A percentile compares a stretch with the other conserved stretches of the same genome.
These are phyloP conservation scores for Scolopax mira DNA, from an alignment of 2,113 vertebrate genomes.

Conservation along the genomic window DNA sequence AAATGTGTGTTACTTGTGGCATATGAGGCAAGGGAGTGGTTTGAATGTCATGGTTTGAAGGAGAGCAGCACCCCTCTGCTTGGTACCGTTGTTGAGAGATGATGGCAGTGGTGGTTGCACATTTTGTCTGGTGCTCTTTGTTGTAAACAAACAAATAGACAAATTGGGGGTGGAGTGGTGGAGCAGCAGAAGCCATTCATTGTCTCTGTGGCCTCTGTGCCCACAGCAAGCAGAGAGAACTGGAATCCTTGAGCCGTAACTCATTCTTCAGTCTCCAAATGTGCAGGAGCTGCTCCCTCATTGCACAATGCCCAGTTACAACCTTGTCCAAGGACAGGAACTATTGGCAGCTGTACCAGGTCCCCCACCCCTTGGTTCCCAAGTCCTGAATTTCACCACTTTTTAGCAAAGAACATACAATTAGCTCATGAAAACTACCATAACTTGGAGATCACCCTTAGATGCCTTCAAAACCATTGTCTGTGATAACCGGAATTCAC, in stretches of 20 bases:
- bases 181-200: not conserved
- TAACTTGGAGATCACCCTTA: not conserved
- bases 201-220: not conserved
- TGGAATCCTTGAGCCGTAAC: not conserved
- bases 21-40: not conserved
- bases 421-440: not conserved
- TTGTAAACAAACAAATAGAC: not conserved
- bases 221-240: not conserved
- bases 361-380: not conserved
- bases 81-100: not conserved
- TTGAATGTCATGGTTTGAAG: not conserved
- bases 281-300: not conserved
- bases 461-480: slow-evolving; percentile 4
- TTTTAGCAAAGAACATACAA: not conserved
- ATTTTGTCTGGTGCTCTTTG: not conserved
- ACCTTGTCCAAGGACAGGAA: not conserved
- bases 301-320: not conserved
- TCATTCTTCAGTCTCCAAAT: not conserved
- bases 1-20: not conserved
- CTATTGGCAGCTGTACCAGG: not conserved
- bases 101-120: not conserved
- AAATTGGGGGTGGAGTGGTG: not conserved
- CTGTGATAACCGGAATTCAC: slow-evolving; percentile 21
- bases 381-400: not conserved
- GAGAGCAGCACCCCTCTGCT: not conserved